phyloP scores from a whole-genome alignment of 2,113 vertebrate genomes.

The Mohoua ochrocephala region DNA sequence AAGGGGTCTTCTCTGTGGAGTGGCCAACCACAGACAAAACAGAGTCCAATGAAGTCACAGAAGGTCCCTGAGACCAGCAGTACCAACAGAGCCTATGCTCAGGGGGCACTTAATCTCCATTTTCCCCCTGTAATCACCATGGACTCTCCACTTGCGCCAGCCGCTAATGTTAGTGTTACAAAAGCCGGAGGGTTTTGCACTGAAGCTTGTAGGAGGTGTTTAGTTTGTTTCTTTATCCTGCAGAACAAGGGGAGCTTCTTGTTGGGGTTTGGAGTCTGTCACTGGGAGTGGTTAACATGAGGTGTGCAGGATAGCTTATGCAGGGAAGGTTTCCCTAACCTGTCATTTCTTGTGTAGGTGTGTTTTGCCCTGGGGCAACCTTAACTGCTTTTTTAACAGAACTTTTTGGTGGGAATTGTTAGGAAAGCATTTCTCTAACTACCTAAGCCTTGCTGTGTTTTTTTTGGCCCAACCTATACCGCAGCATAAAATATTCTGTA shows the following conservation, averaged over 20 bases:
- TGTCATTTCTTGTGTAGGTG: slow-evolving; percentile 62
- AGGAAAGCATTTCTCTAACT: slow-evolving; percentile 48
- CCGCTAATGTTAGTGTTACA: not conserved
- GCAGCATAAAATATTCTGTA: slow-evolving; percentile 27
- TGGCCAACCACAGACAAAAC: not conserved
- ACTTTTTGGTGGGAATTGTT: slow-evolving; percentile 56
- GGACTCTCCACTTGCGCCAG: not conserved
- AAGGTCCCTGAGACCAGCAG: not conserved
- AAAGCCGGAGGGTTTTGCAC: not conserved
- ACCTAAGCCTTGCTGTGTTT: not conserved
- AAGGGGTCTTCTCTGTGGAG: not conserved
- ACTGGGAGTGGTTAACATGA: slow-evolving; percentile 30
- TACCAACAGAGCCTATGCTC: not conserved
- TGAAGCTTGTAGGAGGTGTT: not conserved
- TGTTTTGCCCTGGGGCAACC: slow-evolving; percentile 55
- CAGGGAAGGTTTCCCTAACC: slow-evolving; percentile 38
- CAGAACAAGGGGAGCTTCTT: slow-evolving; percentile 28
- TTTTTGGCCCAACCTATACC: slow-evolving; percentile 11
- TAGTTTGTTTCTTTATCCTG: not conserved
- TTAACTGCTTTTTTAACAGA: slow-evolving; percentile 58
- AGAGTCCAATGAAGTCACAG: not conserved
- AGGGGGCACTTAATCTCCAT: not conserved
- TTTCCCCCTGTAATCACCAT: not conserved
- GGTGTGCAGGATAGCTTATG: not conserved
- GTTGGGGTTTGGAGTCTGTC: slow-evolving; percentile 21